These are phyloP conservation scores for Spheniscus mendiculus DNA, from an alignment of 2,113 vertebrate species.

Conservation along the genomic window DNA sequence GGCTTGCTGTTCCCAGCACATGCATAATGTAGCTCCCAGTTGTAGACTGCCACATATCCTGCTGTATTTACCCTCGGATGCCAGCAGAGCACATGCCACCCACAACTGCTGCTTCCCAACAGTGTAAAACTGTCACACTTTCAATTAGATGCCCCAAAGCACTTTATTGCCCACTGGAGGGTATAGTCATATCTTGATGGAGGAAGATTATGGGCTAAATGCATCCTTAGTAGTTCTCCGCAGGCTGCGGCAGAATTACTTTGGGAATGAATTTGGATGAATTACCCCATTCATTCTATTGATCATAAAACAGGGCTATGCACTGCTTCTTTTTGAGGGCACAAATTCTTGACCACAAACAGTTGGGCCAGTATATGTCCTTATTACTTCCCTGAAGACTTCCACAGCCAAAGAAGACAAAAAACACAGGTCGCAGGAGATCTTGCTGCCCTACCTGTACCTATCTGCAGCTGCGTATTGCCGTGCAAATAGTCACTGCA, in stretches of 20 bases:
- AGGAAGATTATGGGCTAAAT: slow-evolving; percentile 49
- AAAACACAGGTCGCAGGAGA: background rate
- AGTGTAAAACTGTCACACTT: slow-evolving; percentile 59
- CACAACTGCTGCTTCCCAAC: slow-evolving; percentile 47
- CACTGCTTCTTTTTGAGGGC: background rate
- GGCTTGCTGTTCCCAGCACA: slow-evolving; percentile 58
- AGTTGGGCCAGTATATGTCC: background rate
- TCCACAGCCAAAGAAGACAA: background rate
- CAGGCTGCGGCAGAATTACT: slow-evolving; percentile 21
- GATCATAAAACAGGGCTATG: slow-evolving; percentile 12
- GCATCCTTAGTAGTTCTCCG: background rate
- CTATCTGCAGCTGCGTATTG: background rate
- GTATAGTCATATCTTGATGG: slow-evolving; percentile 46
- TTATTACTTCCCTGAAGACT: background rate
- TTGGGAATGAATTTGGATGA: slow-evolving; percentile 39
- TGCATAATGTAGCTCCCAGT: slow-evolving; percentile 66
- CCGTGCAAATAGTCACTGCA: background rate
- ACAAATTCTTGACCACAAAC: background rate
- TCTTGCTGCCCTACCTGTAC: background rate
- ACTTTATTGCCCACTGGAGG: slow-evolving; percentile 59
- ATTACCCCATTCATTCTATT: background rate
- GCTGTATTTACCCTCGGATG: slow-evolving; percentile 51
- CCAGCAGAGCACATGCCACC: slow-evolving; percentile 51
- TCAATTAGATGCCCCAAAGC: slow-evolving; percentile 66
- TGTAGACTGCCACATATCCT: slow-evolving; percentile 63